Evolutionary conservation across 1,140 invertebrate genomes (phyloP).

Genomic region (Hirudo medicinalis): DNA sequence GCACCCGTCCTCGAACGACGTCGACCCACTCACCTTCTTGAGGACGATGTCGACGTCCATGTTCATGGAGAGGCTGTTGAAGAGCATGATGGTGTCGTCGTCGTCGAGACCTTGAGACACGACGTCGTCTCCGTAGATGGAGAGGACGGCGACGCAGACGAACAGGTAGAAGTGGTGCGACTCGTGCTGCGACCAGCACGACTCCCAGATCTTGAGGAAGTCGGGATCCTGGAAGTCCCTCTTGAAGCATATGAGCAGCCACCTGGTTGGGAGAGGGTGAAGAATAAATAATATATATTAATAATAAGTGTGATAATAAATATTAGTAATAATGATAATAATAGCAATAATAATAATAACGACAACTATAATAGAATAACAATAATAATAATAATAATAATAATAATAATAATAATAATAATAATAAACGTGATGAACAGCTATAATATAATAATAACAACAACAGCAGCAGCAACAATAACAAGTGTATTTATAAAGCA

Average conservation of each 20-base stretch:
- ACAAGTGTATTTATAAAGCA: too few species aligned
- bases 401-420: too few species aligned
- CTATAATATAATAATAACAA: too few species aligned
- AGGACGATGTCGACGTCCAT: slow-evolving; percentile 83
- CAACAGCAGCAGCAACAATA: too few species aligned
- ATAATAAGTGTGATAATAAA: too few species aligned
- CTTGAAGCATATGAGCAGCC: slow-evolving; percentile 69
- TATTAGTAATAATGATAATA: too few species aligned
- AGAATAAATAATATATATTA: too few species aligned
- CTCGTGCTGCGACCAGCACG: slow-evolving; percentile 69
- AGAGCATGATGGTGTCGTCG: slow-evolving; percentile 84
- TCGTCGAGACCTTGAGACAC: slow-evolving; percentile 72
- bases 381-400: too few species aligned
- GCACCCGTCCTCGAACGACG: too few species aligned
- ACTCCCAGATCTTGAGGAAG: slow-evolving; percentile 78
- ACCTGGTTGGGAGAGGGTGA: slow-evolving; percentile 49
- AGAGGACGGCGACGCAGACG: slow-evolving; percentile 73
- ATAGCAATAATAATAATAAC: too few species aligned
- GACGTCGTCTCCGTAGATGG: slow-evolving; percentile 74
- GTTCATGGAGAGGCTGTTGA: slow-evolving; percentile 84
- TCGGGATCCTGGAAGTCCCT: slow-evolving; percentile 74
- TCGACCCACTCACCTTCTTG: slow-evolving; percentile 57
- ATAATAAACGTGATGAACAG: too few species aligned
- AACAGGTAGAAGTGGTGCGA: slow-evolving; percentile 86
- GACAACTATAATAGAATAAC: too few species aligned